Evolutionary conservation across 2,888 invertebrate genomes (phyloP).

Genomic region (Papilio demoleus): DNA sequence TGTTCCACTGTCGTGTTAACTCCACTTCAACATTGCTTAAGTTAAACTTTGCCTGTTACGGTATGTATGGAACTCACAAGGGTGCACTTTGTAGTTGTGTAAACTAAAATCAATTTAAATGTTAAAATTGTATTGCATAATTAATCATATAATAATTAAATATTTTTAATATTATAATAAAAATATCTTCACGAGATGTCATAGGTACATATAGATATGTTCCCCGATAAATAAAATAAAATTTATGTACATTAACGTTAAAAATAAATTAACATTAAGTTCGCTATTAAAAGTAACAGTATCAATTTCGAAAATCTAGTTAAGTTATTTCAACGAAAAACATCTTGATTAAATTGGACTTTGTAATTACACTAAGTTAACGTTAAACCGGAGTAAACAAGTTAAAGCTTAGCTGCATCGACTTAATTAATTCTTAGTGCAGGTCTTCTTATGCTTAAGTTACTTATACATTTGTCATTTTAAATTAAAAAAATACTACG

Average conservation of each 20-base stretch:
- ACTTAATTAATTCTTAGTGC: conserved; percentile 17
- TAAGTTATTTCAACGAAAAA: conserved; percentile 11
- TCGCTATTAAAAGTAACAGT: not conserved
- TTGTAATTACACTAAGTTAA: conserved; percentile 17
- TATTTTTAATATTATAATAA: too few relatives aligned
- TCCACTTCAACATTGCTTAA: conserved; percentile 11
- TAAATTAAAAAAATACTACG: not conserved
- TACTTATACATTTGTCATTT: not conserved
- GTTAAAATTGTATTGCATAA: not conserved
- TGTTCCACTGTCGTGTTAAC: conserved; percentile 11
- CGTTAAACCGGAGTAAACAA: conserved; percentile 20
- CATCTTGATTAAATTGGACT: conserved; percentile 18
- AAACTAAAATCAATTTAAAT: conserved; percentile 7
- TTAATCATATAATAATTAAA: not conserved
- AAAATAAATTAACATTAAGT: not conserved
- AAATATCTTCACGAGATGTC: too few relatives aligned
- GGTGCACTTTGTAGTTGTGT: not conserved
- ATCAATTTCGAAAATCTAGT: not conserved
- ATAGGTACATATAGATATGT: too few relatives aligned
- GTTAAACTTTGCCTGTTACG: conserved; percentile 14
- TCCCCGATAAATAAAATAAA: not conserved
- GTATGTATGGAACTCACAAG: conserved; percentile 11
- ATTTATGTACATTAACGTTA: not conserved
- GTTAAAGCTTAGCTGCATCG: conserved; percentile 18
- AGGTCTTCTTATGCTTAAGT: conserved; percentile 5